A percentile compares a stretch with the other conserved stretches of the same genome.
These are phyloP conservation scores for Drosophila punjabiensis DNA, from an alignment of 1,140 invertebrate genomes.

Conservation along the genomic window DNA sequence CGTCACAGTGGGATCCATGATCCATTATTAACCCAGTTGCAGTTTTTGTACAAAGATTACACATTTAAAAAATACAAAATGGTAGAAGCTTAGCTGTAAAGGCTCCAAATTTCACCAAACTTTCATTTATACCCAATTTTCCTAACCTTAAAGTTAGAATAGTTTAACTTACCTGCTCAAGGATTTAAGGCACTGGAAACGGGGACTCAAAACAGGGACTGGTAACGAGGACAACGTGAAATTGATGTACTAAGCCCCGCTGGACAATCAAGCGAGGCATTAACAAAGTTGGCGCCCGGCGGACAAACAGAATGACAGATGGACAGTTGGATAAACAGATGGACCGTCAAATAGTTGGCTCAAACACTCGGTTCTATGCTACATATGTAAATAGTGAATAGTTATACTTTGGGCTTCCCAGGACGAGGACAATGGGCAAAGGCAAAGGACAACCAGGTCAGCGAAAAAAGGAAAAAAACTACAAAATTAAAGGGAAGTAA, in stretches of 20 bases:
- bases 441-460: slow-evolving; percentile 14
- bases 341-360: slow-evolving; percentile 26
- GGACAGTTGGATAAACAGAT: slow-evolving; percentile 26
- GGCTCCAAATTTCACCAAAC: not conserved
- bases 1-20: not conserved
- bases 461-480: not conserved
- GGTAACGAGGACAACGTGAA: not conserved
- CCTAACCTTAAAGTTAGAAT: not conserved
- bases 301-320: slow-evolving; percentile 33
- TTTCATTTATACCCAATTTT: too few species aligned
- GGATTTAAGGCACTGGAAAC: not conserved
- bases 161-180: not conserved
- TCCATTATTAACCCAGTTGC: slow-evolving; percentile 8
- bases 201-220: not conserved
- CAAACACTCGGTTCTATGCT: not conserved
- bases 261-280: slow-evolving; percentile 11
- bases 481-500: too few species aligned
- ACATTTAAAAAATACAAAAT: too few species aligned
- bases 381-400: not conserved
- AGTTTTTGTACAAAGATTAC: not conserved
- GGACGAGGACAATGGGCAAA: slow-evolving; percentile 23
- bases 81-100: too few species aligned
- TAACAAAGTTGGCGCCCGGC: slow-evolving; percentile 12
- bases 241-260: slow-evolving; percentile 17
- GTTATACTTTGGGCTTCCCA: not conserved